Evolutionary conservation across 2,888 invertebrate species (phyloP).

Genomic region (Polymixis lichenea): DNA sequence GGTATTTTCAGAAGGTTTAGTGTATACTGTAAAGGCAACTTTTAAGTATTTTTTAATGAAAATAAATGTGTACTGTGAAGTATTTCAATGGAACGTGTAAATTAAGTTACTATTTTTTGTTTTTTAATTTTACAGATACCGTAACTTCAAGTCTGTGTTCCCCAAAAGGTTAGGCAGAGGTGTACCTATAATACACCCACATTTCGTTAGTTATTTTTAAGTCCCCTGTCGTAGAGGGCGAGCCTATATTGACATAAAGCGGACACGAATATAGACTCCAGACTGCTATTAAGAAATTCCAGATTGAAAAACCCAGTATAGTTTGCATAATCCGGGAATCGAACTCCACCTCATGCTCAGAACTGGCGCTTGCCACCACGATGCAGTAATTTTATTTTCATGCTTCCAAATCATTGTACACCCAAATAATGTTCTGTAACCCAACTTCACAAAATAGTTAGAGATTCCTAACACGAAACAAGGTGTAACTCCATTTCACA

Average conservation of each 20-base stretch:
- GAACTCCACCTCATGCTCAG: too few species aligned
- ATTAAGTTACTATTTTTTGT: not conserved
- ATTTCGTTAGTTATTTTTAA: too few species aligned
- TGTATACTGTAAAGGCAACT: not conserved
- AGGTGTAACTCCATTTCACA: not conserved
- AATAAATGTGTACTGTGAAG: not conserved
- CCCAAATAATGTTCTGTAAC: not conserved
- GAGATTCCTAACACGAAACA: constrained; percentile 15
- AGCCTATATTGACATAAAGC: too few species aligned
- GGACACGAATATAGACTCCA: too few species aligned
- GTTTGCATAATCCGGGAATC: too few species aligned
- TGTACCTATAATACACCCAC: too few species aligned
- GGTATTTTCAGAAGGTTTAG: not conserved
- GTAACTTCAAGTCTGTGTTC: too few species aligned
- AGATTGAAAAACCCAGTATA: too few species aligned
- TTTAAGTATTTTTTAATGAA: not conserved
- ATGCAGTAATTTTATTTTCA: not conserved
- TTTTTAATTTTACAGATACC: not conserved
- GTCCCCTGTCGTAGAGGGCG: too few species aligned
- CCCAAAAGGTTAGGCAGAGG: too few species aligned
- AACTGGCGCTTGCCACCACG: too few species aligned
- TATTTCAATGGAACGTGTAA: not conserved
- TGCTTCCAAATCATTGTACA: not conserved
- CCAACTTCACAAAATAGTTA: constrained; percentile 13
- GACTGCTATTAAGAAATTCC: too few species aligned